Evolutionary conservation across 2,113 vertebrate species (phyloP).

Genomic region (Podiceps cristatus): DNA sequence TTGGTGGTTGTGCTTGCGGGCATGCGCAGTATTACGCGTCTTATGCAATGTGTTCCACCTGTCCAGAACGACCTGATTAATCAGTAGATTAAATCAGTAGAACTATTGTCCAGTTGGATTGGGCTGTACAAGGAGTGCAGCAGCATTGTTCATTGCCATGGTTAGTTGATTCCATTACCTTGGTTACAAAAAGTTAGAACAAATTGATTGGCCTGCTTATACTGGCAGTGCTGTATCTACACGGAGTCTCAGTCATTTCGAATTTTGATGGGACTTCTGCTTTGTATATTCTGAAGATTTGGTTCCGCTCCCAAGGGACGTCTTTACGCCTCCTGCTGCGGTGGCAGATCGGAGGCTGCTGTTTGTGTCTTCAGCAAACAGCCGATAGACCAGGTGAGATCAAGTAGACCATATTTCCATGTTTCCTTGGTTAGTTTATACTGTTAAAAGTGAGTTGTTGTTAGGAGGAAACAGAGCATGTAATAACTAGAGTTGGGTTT

Average conservation of each 20-base stretch:
- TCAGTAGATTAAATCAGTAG: no score
- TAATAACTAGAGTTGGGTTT: conserved; percentile 48
- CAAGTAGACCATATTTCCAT: conserved; percentile 41
- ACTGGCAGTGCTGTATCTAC: background rate
- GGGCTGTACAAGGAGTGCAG: no score
- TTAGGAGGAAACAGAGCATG: conserved; percentile 50
- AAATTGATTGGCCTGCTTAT: no score
- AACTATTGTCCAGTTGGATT: no score
- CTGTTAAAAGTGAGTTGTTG: conserved; percentile 42
- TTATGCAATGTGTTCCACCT: no score
- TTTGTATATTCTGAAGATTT: background rate
- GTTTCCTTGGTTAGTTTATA: conserved; percentile 49
- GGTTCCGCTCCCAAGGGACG: background rate
- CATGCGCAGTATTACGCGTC: no score
- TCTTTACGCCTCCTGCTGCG: background rate
- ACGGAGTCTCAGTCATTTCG: background rate
- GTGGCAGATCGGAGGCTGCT: conserved; percentile 28
- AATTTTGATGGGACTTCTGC: conserved; percentile 10
- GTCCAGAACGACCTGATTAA: no score
- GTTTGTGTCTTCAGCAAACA: background rate
- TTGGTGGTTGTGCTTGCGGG: no score
- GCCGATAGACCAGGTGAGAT: conserved; percentile 28
- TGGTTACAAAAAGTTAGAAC: no score
- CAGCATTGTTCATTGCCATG: no score
- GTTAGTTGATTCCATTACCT: no score